Base-by-base conservation (phyloP, 2,888 invertebrate genomes). In the Caenorhabditis parvicauda region DNA sequence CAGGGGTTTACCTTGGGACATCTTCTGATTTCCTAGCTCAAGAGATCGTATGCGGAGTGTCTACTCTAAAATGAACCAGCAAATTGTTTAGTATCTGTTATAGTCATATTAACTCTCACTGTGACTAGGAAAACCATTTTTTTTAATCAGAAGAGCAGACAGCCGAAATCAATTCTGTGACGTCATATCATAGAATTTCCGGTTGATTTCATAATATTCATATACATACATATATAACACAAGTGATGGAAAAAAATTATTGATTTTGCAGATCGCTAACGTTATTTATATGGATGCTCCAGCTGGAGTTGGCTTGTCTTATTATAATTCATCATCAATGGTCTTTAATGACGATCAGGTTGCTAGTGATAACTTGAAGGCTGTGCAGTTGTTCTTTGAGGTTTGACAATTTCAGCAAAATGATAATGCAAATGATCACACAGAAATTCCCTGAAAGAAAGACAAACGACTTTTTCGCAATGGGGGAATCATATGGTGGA, bases 231-330 rank as follows among this genome's bases (percentile, higher is more conserved):
- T n/a, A n/a, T n/a, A n/a, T n/a, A n/a, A n/a, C n/a, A n/a, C n/a
- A n/a, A n/a, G n/a, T n/a, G n/a, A n/a, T n/a, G n/a, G n/a, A n/a
- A n/a, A 12, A n/a, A n/a, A n/a, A n/a, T n/a, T n/a, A n/a, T n/a
- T 12, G 17, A n/a, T 17, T 22, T 64, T 63, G 12, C 44, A 84
- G 83, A 70, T 81, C 24, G 83, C 84, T 25, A 84, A 84, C 65
- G 82, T 85, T 59, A 65, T 85, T 52, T 85, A 82, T 64, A 61
- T 85, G 61, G 85, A 85, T 67, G 81, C 84, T 1, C 85, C 85
- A 17, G 84, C 84, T 19, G 84, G 85, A 24, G 85, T 85, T 29
- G 85, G 85, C 1, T 85, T 81, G 66, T 85, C 85, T 0, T 83
- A 83, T 63, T 81, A 66, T 17, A 68, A 71, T 19, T 41, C 54